Conservation (phyloP, 2,888 invertebrate species). For the Nezara viridula region DNA sequence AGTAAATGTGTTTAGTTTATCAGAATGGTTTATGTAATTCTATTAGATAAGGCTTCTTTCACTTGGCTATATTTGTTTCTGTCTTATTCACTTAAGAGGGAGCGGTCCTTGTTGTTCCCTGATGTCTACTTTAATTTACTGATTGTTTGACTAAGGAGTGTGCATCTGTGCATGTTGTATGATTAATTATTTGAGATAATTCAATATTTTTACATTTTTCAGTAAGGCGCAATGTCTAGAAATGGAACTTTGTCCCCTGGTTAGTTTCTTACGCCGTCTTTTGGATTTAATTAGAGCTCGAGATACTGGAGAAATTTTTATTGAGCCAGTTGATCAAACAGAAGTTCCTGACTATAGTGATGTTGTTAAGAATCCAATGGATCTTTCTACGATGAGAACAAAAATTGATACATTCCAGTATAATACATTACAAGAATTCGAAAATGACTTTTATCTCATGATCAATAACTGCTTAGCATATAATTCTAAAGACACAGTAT, state of each 20-base stretch:
- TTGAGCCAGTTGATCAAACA: constrained; percentile 90
- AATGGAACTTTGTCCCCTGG: constrained; percentile 85
- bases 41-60: too few relatives aligned
- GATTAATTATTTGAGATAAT: constrained; percentile 21
- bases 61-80: too few relatives aligned
- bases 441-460: constrained; percentile 95
- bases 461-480: constrained; percentile 95
- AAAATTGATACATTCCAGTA: constrained; percentile 81
- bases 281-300: constrained; percentile 82
- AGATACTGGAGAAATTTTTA: constrained; percentile 90
- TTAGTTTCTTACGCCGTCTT: constrained; percentile 82
- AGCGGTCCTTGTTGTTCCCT: not conserved
- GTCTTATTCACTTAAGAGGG: too few relatives aligned
- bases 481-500: constrained; percentile 95
- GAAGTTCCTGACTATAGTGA: constrained; percentile 73
- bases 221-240: constrained; percentile 83
- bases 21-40: too few relatives aligned
- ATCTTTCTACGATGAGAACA: constrained; percentile 87
- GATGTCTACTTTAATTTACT: not conserved
- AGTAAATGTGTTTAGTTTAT: too few relatives aligned
- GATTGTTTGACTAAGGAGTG: not conserved
- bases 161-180: not conserved
- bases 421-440: constrained; percentile 81
- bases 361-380: constrained; percentile 89
- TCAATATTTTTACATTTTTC: constrained; percentile 53